Evolutionary conservation across 1,140 invertebrate genomes (phyloP).

Genomic region (honey bee (Apis mellifera)): DNA sequence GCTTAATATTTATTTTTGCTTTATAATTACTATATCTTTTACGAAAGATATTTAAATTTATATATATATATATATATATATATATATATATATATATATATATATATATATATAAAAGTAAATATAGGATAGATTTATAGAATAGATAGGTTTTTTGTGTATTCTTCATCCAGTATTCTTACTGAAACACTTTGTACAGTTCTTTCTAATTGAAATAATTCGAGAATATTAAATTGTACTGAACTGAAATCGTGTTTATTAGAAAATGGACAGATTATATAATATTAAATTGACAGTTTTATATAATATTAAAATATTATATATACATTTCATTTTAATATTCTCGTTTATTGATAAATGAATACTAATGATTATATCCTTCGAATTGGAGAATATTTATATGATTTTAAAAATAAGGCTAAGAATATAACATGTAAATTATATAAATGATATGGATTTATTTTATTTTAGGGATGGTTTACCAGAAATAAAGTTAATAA

Average conservation of each 20-base stretch:
- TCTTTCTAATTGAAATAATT: background rate
- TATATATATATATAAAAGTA: background rate
- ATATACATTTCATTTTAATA: constrained; percentile 18
- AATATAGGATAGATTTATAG: too few relatives aligned
- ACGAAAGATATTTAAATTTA: background rate
- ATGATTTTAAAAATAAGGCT: background rate
- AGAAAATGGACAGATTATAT: background rate
- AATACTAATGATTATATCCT: constrained; percentile 17
- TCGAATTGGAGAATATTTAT: constrained; percentile 46
- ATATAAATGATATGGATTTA: background rate
- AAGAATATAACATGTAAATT: background rate
- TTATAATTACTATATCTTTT: too few relatives aligned
- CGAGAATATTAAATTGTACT: background rate
- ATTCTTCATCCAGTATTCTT: too few relatives aligned
- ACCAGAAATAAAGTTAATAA: background rate
- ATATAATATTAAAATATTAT: too few relatives aligned
- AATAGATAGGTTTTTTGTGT: too few relatives aligned
- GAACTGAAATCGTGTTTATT: background rate
- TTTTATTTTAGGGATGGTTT: too few relatives aligned
- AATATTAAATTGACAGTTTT: background rate
- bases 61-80: background rate
- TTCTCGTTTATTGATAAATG: constrained; percentile 32
- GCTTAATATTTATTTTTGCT: too few relatives aligned
- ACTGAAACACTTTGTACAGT: too few relatives aligned
- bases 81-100: background rate